Percentiles rank a stretch among this genome's conserved stretches.
These are phyloP conservation scores for Liodrosophila aerea DNA, from an alignment of 2,888 invertebrate species.

Conservation along the genomic window DNA sequence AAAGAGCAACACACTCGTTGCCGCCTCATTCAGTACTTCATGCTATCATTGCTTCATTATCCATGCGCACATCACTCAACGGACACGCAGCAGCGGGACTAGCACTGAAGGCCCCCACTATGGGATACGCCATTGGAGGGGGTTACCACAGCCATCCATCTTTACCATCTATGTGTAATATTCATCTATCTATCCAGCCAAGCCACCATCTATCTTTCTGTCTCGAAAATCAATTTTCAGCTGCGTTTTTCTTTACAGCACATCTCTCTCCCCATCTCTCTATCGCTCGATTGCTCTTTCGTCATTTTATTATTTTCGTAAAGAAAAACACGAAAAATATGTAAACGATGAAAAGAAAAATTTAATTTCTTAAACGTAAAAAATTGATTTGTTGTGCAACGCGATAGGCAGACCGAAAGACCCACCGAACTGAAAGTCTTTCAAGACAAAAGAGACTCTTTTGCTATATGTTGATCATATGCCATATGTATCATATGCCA, in stretches of 20 bases:
- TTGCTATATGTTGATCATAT: neutral
- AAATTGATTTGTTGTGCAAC: constrained; percentile 61
- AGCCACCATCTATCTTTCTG: constrained; percentile 24
- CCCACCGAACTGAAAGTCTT: constrained; percentile 13
- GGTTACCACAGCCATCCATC: constrained; percentile 33
- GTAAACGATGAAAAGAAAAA: constrained; percentile 17
- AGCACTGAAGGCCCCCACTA: constrained; percentile 2
- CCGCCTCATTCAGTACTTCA: constrained; percentile 52
- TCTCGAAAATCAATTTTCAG: constrained; percentile 61
- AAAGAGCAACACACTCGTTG: constrained; percentile 38
- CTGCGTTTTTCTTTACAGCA: constrained; percentile 39
- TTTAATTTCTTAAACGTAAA: constrained; percentile 44
- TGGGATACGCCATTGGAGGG: constrained; percentile 19
- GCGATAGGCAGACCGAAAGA: constrained; percentile 22
- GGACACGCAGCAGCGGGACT: constrained; percentile 40
- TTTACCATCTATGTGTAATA: constrained; percentile 29
- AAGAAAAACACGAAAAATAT: constrained; percentile 13
- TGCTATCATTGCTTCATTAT: constrained; percentile 66
- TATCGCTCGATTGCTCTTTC: constrained; percentile 22
- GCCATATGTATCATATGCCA: constrained; percentile 9
- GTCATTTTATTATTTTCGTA: constrained; percentile 42
- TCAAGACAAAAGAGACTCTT: constrained; percentile 34
- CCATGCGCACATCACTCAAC: constrained; percentile 71
- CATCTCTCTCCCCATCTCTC: constrained; percentile 11
- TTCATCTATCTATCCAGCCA: constrained; percentile 21